Evolutionary conservation across 1,140 invertebrate genomes (phyloP), one percentile per base, ranked within the genome.

Genomic region (Listronotus bonariensis): DNA sequence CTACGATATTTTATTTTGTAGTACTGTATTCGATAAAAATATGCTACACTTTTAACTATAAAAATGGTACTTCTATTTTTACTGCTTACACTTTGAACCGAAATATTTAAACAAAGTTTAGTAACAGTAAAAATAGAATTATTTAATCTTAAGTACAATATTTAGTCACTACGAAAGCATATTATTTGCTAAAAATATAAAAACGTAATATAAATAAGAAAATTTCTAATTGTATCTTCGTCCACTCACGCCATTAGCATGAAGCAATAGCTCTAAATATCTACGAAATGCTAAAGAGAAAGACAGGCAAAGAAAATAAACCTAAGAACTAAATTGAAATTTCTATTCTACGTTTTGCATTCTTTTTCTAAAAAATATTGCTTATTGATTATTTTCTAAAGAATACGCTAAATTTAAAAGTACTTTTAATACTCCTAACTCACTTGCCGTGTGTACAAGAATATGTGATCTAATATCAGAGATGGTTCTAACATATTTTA

Each of bases 361-460:
- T 48, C 45, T 48, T 48, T 48, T 48, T 20, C 18, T 18, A 43
- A 14, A 8, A 43, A n/a, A 11, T 43, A 15, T 14, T 8, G 41
- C n/a, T 15, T 14, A 15, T 43, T 8, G 6, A 8, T 43, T 14
- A 15, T 18, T 14, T 15, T 15, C 41, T 43, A 43, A 43, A 43
- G 8, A 43, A 8, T 15, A 43, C 41, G n/a, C n/a, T 18, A 26
- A 11, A 52, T 6, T 31, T 9, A n/a, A 12, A 34, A 51, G 18
- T 11, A 32, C 12, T 0, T 36, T 31, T 49, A 18, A 2, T 12
- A 12, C 11, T n/a, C 26, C 26, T 41, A 20, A 54, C 52, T 54
- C 52, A 54, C 52, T 41, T 41, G 52, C 36, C 9, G 34, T 54
- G 52, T 54, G 36, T 54, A 53, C 32, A 53, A 53, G 32, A 31